Conservation (phyloP, 2,797 vertebrate genomes). For the Sebastes aleutianus region DNA sequence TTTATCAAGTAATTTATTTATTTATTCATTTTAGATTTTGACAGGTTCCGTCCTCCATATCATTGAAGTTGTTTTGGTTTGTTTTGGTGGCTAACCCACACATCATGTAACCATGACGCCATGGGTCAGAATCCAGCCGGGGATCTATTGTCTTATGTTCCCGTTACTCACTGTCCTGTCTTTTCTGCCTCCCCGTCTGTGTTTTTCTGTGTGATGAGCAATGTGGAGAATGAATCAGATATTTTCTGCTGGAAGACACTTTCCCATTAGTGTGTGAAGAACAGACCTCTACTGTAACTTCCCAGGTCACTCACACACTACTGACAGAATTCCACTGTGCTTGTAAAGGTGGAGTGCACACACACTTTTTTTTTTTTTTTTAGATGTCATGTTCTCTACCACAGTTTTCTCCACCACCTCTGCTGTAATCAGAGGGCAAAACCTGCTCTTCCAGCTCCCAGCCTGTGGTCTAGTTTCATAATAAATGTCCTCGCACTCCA, state of each 20-base stretch:
- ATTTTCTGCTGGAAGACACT: not conserved
- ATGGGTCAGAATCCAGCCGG: not conserved
- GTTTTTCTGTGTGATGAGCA: constrained; percentile 3
- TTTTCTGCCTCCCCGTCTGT: not conserved
- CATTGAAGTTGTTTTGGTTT: not conserved
- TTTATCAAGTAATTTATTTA: no score
- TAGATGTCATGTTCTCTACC: not conserved
- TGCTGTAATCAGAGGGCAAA: not conserved
- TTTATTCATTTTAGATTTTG: no score
- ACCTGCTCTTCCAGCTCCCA: constrained; percentile 10
- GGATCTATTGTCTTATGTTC: not conserved
- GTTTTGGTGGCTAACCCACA: not conserved
- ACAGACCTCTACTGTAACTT: constrained; percentile 25
- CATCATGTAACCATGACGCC: not conserved
- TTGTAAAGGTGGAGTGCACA: not conserved
- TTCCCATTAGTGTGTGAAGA: constrained; percentile 47
- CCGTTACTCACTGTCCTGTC: not conserved
- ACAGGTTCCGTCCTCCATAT: not conserved
- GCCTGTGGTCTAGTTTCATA: constrained; percentile 4
- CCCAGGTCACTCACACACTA: constrained; percentile 34
- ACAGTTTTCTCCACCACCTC: not conserved
- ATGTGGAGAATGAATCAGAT: not conserved
- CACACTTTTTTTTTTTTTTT: no score
- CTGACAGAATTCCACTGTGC: constrained; percentile 48
- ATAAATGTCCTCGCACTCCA: not conserved